phyloP scores from a whole-genome alignment of 1,140 invertebrate genomes.

The Drosophila lini region DNA sequence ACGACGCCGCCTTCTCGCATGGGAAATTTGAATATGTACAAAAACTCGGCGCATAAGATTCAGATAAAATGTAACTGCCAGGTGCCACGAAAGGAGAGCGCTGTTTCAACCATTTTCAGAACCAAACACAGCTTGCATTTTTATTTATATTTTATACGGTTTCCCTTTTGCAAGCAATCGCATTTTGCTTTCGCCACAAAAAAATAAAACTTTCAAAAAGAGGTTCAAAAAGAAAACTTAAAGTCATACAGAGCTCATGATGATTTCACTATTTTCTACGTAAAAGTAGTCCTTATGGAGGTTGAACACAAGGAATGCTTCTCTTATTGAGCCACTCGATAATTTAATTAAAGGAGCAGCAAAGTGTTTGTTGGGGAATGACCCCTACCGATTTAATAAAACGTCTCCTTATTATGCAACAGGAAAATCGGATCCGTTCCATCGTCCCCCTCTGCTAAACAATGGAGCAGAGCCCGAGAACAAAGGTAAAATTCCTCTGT shows the following conservation, averaged over 20 bases:
- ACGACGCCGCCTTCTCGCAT: constrained; percentile 33
- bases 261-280: constrained; percentile 21
- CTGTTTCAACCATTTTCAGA: constrained; percentile 41
- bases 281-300: constrained; percentile 2
- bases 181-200: constrained; percentile 69
- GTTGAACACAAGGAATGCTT: constrained; percentile 1
- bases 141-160: constrained; percentile 72
- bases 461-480: constrained; percentile 14
- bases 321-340: constrained; percentile 18
- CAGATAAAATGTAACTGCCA: constrained; percentile 64
- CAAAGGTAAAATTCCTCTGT: constrained; percentile 35
- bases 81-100: constrained; percentile 46
- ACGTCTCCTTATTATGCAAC: constrained; percentile 28
- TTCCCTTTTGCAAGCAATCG: constrained; percentile 60
- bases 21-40: constrained; percentile 74
- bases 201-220: constrained; percentile 28
- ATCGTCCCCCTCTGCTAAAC: neutral
- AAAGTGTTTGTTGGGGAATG: neutral
- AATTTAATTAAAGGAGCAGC: constrained; percentile 23
- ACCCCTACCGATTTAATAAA: constrained; percentile 23
- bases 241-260: constrained; percentile 45
- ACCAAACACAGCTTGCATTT: constrained; percentile 54
- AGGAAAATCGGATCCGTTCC: constrained; percentile 14
- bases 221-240: constrained; percentile 55
- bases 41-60: constrained; percentile 65